phyloP scores from a whole-genome alignment of 2,888 invertebrate genomes.

The Hyles lineata region DNA sequence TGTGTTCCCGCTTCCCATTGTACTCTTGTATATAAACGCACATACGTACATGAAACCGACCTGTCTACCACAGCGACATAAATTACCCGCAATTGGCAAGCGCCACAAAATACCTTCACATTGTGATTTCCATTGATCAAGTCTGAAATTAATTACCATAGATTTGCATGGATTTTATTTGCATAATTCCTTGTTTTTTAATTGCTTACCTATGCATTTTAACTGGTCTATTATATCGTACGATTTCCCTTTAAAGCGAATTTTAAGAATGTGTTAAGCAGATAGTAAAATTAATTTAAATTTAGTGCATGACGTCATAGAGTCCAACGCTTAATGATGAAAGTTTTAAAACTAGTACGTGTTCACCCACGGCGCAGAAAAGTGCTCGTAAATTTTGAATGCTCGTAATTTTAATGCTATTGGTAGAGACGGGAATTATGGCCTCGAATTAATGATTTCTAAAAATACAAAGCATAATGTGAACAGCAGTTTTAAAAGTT shows the following conservation, averaged over 20 bases:
- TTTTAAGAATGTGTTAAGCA: too few relatives aligned
- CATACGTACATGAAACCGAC: conserved; percentile 41
- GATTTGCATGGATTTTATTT: conserved; percentile 8
- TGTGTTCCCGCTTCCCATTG: conserved; percentile 33
- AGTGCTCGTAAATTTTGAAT: background rate
- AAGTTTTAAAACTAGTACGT: conserved; percentile 2
- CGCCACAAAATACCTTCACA: conserved; percentile 26
- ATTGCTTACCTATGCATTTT: background rate
- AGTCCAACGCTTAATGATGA: background rate
- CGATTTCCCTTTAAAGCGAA: background rate
- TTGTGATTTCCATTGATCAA: conserved; percentile 20
- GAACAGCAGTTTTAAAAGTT: too few relatives aligned
- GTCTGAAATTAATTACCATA: conserved; percentile 42
- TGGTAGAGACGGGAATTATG: background rate
- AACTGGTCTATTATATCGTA: background rate
- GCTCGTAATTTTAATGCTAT: background rate
- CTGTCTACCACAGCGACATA: conserved; percentile 42
- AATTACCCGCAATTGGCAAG: conserved; percentile 46
- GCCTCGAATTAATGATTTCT: background rate
- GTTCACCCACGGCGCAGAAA: background rate
- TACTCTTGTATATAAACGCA: conserved; percentile 39
- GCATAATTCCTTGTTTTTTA: background rate
- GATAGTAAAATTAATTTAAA: background rate
- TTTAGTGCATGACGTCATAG: background rate
- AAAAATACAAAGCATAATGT: background rate